A percentile compares a stretch with the other conserved stretches of the same genome.
These are phyloP conservation scores for Apamea monoglypha DNA, from an alignment of 2,888 invertebrate species.

Conservation along the genomic window DNA sequence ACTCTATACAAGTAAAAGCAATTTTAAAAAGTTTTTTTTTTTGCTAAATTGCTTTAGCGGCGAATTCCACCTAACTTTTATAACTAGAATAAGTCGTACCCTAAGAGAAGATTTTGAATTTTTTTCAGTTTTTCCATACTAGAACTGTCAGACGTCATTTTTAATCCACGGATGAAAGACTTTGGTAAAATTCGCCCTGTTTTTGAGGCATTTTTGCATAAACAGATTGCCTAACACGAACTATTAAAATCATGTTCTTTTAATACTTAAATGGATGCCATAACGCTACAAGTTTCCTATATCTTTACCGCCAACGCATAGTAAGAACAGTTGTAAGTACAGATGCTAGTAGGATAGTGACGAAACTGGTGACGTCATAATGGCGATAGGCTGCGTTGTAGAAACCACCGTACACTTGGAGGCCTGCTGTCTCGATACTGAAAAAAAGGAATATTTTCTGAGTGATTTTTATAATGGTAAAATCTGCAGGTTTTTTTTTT, in stretches of 20 bases:
- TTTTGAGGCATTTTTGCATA: background rate
- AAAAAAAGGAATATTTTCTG: background rate
- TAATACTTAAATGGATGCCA: slow-evolving; percentile 11
- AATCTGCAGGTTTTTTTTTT: background rate
- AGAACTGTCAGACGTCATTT: no score
- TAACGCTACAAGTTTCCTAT: background rate
- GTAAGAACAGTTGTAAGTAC: slow-evolving; percentile 75
- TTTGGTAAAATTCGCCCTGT: background rate
- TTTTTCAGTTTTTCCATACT: no score
- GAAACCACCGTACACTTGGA: slow-evolving; percentile 96
- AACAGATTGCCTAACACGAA: slow-evolving; percentile 3
- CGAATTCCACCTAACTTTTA: no score
- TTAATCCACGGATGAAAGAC: no score
- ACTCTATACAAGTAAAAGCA: background rate
- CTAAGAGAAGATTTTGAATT: no score
- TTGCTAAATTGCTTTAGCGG: background rate
- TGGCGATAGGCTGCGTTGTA: slow-evolving; percentile 91
- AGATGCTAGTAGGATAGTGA: slow-evolving; percentile 79
- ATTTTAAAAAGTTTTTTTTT: background rate
- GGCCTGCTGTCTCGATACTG: slow-evolving; percentile 96
- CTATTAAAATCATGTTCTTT: background rate
- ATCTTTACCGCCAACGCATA: slow-evolving; percentile 70
- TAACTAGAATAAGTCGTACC: no score
- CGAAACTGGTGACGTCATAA: slow-evolving; percentile 82
- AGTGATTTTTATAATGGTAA: background rate